A percentile compares a stretch with the other conserved stretches of the same genome.
Evolutionary conservation across 2,113 vertebrate species (phyloP).

Genomic region (Synodontis membranacea): DNA sequence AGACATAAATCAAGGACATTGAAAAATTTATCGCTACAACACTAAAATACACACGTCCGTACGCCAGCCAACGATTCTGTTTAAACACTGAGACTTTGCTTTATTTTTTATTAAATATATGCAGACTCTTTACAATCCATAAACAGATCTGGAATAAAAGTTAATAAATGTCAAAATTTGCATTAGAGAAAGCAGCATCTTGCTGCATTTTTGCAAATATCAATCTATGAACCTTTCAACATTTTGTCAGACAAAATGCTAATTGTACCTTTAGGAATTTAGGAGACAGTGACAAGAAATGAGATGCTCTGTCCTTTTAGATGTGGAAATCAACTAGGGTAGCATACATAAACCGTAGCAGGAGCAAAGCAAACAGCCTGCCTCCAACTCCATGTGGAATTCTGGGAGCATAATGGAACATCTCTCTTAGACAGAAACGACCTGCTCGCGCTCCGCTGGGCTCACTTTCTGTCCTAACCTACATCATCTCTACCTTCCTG

Average conservation of each 20-base stretch:
- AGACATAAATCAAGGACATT: conserved; percentile 98
- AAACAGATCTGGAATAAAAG: conserved; percentile 99
- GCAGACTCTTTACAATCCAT: conserved; percentile 99
- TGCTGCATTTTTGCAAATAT: conserved; percentile 99
- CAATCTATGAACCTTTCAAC: conserved; percentile 99
- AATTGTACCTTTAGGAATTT: conserved; percentile 99
- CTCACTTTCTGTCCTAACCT: conserved; percentile 3
- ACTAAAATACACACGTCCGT: conserved; percentile 97
- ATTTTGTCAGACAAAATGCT: conserved; percentile 99
- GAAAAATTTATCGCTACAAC: conserved; percentile 98
- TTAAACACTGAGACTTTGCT: conserved; percentile 99
- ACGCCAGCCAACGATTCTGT: conserved; percentile 96
- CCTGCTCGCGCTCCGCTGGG: conserved; percentile 12
- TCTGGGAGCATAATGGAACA: conserved; percentile 48
- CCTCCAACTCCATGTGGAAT: conserved; percentile 59
- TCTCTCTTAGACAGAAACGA: conserved; percentile 37
- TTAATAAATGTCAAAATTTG: conserved; percentile 99
- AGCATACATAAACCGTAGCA: conserved; percentile 90
- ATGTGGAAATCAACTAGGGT: conserved; percentile 88
- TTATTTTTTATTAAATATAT: conserved; percentile 98
- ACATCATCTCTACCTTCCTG: not conserved
- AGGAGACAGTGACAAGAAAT: conserved; percentile 99
- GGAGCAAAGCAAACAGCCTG: conserved; percentile 70
- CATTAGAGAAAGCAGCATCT: conserved; percentile 89
- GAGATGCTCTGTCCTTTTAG: conserved; percentile 99